A percentile compares a stretch with the other conserved stretches of the same genome.
Evolutionary conservation across 2,113 vertebrate species (phyloP).

Genomic region (Xiphorhynchus elegans): DNA sequence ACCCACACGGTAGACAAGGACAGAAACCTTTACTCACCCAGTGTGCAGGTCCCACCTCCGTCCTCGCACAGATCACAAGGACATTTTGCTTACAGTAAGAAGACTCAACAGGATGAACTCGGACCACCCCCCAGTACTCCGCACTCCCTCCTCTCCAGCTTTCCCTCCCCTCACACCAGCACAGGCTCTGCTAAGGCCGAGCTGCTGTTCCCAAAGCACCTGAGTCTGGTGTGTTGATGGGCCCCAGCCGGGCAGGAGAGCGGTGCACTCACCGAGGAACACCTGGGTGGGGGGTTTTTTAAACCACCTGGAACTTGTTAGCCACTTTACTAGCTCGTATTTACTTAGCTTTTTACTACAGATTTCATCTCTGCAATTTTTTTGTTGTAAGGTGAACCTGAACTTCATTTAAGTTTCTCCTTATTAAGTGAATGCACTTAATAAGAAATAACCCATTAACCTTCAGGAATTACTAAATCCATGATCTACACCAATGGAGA

Average conservation of each 20-base stretch:
- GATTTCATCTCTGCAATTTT: not conserved
- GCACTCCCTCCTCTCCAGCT: fast-evolving
- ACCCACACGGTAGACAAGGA: fast-evolving
- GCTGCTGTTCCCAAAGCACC: not conserved
- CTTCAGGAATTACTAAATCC: not conserved
- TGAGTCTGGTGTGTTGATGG: not conserved
- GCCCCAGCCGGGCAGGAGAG: not conserved
- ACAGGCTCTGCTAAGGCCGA: too few species aligned
- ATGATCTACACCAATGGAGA: not conserved
- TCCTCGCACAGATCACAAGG: not conserved
- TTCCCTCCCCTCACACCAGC: fast-evolving
- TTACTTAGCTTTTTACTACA: not conserved
- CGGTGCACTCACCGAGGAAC: not conserved
- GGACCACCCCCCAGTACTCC: fast-evolving
- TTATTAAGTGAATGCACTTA: not conserved
- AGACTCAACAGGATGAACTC: not conserved
- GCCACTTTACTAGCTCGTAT: not conserved
- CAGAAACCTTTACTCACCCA: not conserved
- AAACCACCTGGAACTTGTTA: not conserved
- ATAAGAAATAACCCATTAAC: not conserved
- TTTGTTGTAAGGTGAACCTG: not conserved
- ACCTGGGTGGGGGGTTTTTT: not conserved
- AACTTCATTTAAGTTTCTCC: not conserved
- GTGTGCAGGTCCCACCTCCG: fast-evolving
- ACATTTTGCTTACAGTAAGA: fast-evolving